Evolutionary conservation across 2,888 invertebrate genomes (phyloP), one percentile per base, ranked within the genome.

Genomic region (Campoletis raptor): DNA sequence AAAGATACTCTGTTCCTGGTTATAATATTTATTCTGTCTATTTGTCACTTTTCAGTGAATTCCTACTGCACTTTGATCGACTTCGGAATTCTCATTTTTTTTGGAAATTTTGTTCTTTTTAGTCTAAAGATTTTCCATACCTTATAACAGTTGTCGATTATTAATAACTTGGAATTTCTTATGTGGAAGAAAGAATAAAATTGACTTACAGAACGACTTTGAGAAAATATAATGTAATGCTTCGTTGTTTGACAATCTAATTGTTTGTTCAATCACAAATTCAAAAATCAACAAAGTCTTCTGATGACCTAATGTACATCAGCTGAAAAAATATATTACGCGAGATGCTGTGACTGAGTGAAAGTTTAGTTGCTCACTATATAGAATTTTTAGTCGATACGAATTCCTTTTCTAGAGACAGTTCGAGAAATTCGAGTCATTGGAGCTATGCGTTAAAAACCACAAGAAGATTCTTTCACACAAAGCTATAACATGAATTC

Each of bases 351-450:
- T 45, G 83, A 66, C 66, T 72, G n/a, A 64, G 83, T 77, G 83
- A 83, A 83, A 83, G 83, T 83, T 72, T 48, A 24, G 30, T 79
- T 54, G 81, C 67, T 73, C 77, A 45, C 64, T 70, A 52, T 45
- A 66, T 42, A 72, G 77, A 81, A 85, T 77, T 85, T 85, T 85
- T 81, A 78, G 69, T 40, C 64, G 81, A 85, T 85, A 85, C 77
- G 85, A 77, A 81, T 85, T 85, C 81, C 61, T 64, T 77, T 77
- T 78, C 64, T 61, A 64, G 42, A 21, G 67, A n/a, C 66, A 24
- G 24, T 78, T n/a, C 36, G 64, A 66, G 67, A 61, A 81, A 77
- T 78, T 73, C 66, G 72, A 77, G 45, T 30, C 30, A 40, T 66
- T 54, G 12, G 85, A 48, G 37, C 18, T 30, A 24, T 54, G 15